phyloP scores from a whole-genome alignment of 2,113 vertebrate genomes.

The Arvicanthis niloticus region DNA sequence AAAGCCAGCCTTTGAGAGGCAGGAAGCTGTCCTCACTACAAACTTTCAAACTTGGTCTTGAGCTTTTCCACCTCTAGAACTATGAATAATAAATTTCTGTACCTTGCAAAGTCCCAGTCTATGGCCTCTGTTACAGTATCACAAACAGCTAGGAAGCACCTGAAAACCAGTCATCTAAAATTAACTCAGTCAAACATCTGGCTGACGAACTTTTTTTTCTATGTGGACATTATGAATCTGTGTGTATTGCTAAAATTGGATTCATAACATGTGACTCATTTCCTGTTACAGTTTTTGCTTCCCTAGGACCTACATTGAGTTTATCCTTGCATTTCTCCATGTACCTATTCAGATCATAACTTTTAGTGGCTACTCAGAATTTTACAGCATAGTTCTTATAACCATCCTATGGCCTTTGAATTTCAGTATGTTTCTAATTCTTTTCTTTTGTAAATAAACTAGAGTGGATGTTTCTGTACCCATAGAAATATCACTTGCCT shows the following conservation, averaged over 20 bases:
- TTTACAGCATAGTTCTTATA: neutral
- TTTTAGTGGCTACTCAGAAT: neutral
- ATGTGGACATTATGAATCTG: neutral
- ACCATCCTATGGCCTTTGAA: neutral
- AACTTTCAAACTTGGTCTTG: neutral
- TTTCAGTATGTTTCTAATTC: neutral
- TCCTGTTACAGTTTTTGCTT: neutral
- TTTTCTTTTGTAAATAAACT: conserved; percentile 30
- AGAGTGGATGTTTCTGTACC: neutral
- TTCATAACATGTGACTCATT: neutral
- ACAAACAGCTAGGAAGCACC: neutral
- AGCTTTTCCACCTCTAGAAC: neutral
- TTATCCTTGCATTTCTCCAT: neutral
- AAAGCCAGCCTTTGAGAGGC: neutral
- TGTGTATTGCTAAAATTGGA: neutral
- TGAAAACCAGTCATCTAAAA: neutral
- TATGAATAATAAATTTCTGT: neutral
- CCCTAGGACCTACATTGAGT: neutral
- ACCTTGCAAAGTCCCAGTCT: neutral
- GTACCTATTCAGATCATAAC: too few species aligned
- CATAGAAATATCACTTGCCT: neutral
- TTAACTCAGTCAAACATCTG: neutral
- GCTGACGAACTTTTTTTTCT: neutral
- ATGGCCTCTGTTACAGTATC: neutral
- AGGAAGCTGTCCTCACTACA: neutral